These are phyloP conservation scores for Ardeotis arabs DNA, from an alignment of 2,113 vertebrate species.

Conservation along the genomic window DNA sequence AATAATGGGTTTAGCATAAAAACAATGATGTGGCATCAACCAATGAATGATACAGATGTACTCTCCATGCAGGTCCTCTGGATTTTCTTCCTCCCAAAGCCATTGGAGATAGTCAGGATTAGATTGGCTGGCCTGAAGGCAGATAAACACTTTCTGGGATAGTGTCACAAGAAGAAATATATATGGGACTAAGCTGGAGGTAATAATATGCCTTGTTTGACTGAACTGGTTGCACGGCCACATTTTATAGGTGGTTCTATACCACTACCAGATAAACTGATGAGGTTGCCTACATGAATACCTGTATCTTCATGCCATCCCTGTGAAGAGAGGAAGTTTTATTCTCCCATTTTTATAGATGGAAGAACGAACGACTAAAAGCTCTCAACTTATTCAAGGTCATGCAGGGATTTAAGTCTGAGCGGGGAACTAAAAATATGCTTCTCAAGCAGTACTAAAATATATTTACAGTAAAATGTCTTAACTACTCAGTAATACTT, in stretches of 20 bases:
- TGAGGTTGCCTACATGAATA: not conserved
- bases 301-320: not conserved
- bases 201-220: not conserved
- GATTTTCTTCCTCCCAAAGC: not conserved
- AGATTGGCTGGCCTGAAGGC: not conserved
- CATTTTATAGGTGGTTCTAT: not conserved
- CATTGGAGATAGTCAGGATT: not conserved
- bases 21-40: not conserved
- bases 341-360: not conserved
- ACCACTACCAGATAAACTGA: not conserved
- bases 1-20: not conserved
- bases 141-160: not conserved
- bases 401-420: not conserved
- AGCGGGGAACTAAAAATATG: not conserved
- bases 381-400: not conserved
- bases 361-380: not conserved
- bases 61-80: not conserved
- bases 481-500: not conserved
- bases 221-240: not conserved
- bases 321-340: not conserved
- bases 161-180: not conserved
- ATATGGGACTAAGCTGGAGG: not conserved
- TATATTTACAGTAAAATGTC: not conserved
- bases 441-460: not conserved
- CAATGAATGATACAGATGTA: rapidly evolving